phyloP scores from a whole-genome alignment of 2,113 vertebrate species.

The Thryonomys swinderianus region DNA sequence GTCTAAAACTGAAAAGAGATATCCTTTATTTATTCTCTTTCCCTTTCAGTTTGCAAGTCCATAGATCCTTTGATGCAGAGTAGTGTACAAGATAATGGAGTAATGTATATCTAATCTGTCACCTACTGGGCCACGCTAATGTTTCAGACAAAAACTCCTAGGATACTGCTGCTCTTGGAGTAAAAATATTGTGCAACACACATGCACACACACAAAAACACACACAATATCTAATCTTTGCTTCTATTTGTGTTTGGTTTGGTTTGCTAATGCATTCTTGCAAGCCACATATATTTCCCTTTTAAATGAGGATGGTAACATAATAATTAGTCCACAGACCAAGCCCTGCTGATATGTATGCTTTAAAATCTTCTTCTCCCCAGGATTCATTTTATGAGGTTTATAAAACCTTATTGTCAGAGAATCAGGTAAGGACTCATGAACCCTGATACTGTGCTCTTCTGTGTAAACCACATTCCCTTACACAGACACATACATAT shows the following conservation, averaged over 20 bases:
- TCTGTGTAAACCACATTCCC: slow-evolving; percentile 3
- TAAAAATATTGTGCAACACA: slow-evolving; percentile 54
- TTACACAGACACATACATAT: not conserved
- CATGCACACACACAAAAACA: too few species aligned
- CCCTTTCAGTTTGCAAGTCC: slow-evolving; percentile 77
- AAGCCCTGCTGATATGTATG: not conserved
- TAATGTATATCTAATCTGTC: slow-evolving; percentile 90
- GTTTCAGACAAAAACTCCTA: slow-evolving; percentile 86
- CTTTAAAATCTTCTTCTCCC: not conserved
- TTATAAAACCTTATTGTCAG: slow-evolving; percentile 43
- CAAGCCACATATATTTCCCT: not conserved
- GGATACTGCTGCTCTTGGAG: slow-evolving; percentile 78
- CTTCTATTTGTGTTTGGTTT: slow-evolving; percentile 70
- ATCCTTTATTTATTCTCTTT: slow-evolving; percentile 85
- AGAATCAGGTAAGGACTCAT: not conserved
- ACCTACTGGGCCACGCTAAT: slow-evolving; percentile 87
- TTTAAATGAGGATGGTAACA: not conserved
- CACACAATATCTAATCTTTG: not conserved
- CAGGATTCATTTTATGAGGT: not conserved
- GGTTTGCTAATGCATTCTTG: slow-evolving; percentile 39
- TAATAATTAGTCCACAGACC: not conserved
- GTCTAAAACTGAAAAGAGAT: slow-evolving; percentile 87
- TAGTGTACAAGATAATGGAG: slow-evolving; percentile 84
- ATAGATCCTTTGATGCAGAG: slow-evolving; percentile 86
- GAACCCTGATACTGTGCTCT: not conserved